Evolutionary conservation across 2,113 vertebrate species (phyloP).

Genomic region (Trichechus manatus): DNA sequence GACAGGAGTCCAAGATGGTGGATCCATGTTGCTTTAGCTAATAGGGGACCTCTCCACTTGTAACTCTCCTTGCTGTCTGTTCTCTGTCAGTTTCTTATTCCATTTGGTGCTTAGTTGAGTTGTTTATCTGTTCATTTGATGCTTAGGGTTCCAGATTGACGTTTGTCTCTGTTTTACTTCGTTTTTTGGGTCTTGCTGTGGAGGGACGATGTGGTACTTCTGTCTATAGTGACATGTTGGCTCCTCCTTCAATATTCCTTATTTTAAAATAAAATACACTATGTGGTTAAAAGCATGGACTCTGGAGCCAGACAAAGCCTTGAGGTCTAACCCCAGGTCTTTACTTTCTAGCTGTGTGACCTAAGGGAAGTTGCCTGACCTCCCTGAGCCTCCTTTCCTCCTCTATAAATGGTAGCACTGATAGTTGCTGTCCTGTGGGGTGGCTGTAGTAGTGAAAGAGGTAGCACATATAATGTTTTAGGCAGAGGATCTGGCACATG

Average conservation of each 20-base stretch:
- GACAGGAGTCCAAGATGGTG: too few species aligned
- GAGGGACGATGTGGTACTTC: too few species aligned
- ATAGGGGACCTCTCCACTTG: too few species aligned
- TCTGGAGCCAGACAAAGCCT: background rate
- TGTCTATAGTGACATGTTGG: background rate
- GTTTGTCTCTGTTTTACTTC: too few species aligned
- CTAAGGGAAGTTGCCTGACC: background rate
- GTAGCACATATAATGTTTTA: background rate
- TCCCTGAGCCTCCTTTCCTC: background rate
- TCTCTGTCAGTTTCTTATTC: too few species aligned
- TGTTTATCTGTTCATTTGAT: too few species aligned
- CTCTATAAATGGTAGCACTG: background rate
- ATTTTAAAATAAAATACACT: background rate
- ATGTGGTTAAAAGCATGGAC: background rate
- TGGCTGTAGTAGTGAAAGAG: background rate
- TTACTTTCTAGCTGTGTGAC: background rate
- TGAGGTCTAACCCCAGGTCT: background rate
- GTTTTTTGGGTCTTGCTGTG: too few species aligned
- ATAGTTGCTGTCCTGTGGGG: background rate
- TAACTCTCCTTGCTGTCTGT: too few species aligned
- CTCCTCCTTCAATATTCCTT: background rate
- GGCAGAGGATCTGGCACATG: background rate
- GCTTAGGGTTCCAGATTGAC: too few species aligned
- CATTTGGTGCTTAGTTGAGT: too few species aligned
- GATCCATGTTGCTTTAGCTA: too few species aligned